These are phyloP conservation scores for Menidia beryllina DNA, from an alignment of 2,113 vertebrate species.

Conservation along the genomic window DNA sequence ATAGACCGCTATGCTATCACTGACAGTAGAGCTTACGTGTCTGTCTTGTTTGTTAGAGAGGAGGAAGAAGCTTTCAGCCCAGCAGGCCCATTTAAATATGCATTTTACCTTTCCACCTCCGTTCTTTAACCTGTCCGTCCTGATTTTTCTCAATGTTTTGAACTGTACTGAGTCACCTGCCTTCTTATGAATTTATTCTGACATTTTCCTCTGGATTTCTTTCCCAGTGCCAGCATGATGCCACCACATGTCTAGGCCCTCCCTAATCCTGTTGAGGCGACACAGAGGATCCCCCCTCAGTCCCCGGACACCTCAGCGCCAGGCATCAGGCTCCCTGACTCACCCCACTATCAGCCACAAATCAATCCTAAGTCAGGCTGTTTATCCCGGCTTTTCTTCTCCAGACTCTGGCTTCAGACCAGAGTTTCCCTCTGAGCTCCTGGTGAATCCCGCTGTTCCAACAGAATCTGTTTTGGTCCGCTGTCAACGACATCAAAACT, in stretches of 20 bases:
- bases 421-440: conserved; percentile 50
- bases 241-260: conserved; percentile 39
- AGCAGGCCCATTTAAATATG: conserved; percentile 45
- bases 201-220: conserved; percentile 19
- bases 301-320: conserved; percentile 41
- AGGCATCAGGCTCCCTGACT: conserved; percentile 47
- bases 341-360: conserved; percentile 35
- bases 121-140: conserved; percentile 16
- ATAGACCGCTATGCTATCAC: neutral
- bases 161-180: neutral
- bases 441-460: conserved; percentile 32
- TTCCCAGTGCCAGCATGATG: conserved; percentile 57
- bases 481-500: conserved; percentile 19
- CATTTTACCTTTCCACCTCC: conserved; percentile 12
- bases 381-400: conserved; percentile 32
- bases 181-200: conserved; percentile 25
- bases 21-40: conserved; percentile 4
- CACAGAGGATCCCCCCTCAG: conserved; percentile 52
- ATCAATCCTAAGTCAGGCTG: conserved; percentile 43
- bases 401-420: neutral
- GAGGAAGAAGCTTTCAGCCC: conserved; percentile 31
- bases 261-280: conserved; percentile 53
- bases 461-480: conserved; percentile 5
- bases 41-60: conserved; percentile 25
- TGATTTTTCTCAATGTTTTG: conserved; percentile 18